These are phyloP conservation scores for Pseudachorutes palmiensis DNA, from an alignment of 1,140 invertebrate genomes.

Conservation along the genomic window DNA sequence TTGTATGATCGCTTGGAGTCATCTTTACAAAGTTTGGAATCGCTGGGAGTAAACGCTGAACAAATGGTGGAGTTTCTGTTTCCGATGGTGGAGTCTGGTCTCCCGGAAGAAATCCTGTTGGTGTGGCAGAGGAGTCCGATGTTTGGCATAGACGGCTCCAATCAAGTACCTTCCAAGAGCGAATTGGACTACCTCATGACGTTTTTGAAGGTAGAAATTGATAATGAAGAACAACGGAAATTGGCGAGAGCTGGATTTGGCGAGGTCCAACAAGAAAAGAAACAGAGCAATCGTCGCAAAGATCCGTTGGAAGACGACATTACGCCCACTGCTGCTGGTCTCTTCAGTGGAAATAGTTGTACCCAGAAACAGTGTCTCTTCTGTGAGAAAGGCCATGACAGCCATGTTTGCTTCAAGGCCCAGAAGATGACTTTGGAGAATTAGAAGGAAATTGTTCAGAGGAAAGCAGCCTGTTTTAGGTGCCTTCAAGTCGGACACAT, in stretches of 20 bases:
- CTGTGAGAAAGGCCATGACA: constrained; percentile 20
- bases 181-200: constrained; percentile 25
- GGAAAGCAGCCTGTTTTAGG: neutral
- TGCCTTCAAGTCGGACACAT: constrained; percentile 14
- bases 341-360: neutral
- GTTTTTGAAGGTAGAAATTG: constrained; percentile 38
- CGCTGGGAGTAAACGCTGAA: constrained; percentile 39
- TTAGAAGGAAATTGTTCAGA: neutral
- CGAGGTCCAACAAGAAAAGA: neutral
- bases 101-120: constrained; percentile 39
- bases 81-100: constrained; percentile 40
- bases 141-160: neutral
- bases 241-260: constrained; percentile 22
- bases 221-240: constrained; percentile 35
- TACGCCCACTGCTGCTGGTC: constrained; percentile 11
- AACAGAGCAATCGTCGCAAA: neutral
- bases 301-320: neutral
- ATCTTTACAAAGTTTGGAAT: constrained; percentile 39
- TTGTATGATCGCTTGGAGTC: constrained; percentile 40
- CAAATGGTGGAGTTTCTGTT: constrained; percentile 40
- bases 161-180: constrained; percentile 15
- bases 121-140: constrained; percentile 33
- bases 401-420: constrained; percentile 7
- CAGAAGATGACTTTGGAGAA: constrained; percentile 10
- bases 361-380: constrained; percentile 11